Evolutionary conservation across 2,113 vertebrate species (phyloP).

Genomic region (Lasiurus borealis): DNA sequence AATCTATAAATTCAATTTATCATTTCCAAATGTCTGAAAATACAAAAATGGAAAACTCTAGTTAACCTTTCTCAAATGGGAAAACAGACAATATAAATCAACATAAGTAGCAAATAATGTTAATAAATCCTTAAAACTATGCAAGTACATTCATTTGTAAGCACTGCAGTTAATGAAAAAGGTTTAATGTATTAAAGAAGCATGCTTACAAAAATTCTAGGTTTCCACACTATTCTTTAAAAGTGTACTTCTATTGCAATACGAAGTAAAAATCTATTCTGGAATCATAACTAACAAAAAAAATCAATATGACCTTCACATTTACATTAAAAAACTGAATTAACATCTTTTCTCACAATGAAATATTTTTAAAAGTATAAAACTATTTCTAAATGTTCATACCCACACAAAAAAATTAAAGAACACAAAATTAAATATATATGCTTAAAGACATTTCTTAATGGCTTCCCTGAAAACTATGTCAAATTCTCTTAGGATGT

Average conservation of each 20-base stretch:
- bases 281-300: conserved; percentile 19
- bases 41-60: conserved; percentile 48
- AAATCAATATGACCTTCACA: conserved; percentile 1
- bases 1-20: conserved; percentile 24
- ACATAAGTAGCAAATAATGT: conserved; percentile 43
- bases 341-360: not conserved
- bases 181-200: not conserved
- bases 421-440: conserved; percentile 53
- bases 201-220: conserved; percentile 35
- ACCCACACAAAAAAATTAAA: conserved; percentile 15
- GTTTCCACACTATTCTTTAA: not conserved
- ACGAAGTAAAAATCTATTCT: conserved; percentile 58
- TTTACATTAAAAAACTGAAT: conserved; percentile 46
- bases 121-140: conserved; percentile 45
- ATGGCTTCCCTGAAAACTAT: conserved; percentile 65
- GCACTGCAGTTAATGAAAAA: conserved; percentile 51
- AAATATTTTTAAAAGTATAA: conserved; percentile 10
- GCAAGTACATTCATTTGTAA: conserved; percentile 16
- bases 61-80: conserved; percentile 47
- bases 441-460: conserved; percentile 47
- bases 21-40: conserved; percentile 53
- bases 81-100: conserved; percentile 42
- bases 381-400: conserved; percentile 37
- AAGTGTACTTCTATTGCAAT: not conserved
- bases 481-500: not conserved